Evolutionary conservation across 2,113 vertebrate genomes (phyloP).

Genomic region (Varanus komodoensis): DNA sequence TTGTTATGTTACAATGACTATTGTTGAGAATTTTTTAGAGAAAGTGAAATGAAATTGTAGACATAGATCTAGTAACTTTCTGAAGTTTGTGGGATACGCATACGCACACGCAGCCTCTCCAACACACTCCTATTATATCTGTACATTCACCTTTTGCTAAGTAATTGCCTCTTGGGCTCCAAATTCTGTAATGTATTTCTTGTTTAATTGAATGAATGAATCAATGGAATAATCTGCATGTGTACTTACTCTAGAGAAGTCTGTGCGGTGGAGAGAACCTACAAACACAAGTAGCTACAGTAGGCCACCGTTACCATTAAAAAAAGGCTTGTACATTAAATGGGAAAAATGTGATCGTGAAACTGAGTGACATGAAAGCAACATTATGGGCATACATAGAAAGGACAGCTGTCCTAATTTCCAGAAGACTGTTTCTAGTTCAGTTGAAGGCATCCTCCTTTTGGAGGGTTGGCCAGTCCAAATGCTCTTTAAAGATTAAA

Average conservation of each 20-base stretch:
- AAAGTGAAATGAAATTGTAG: constrained; percentile 18
- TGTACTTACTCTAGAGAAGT: background rate
- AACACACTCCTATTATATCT: background rate
- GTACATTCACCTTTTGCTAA: background rate
- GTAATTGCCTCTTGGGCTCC: background rate
- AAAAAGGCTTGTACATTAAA: background rate
- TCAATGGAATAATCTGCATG: background rate
- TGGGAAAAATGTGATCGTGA: background rate
- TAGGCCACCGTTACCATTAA: background rate
- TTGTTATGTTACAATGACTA: constrained; percentile 19
- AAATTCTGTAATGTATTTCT: background rate
- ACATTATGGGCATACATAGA: background rate
- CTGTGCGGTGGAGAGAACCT: background rate
- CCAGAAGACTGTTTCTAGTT: too few relatives aligned
- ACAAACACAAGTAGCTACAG: background rate
- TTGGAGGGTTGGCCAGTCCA: too few relatives aligned
- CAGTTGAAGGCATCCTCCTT: too few relatives aligned
- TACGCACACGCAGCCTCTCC: background rate
- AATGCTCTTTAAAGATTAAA: too few relatives aligned
- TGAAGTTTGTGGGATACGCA: background rate
- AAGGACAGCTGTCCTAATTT: too few relatives aligned
- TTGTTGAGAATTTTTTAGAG: constrained; percentile 33
- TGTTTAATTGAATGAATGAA: background rate
- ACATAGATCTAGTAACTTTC: constrained; percentile 23
- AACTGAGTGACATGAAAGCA: background rate